Base-by-base conservation (phyloP, 37 sponge, comb jelly and placozoan species). In the Oscarella lobularis region DNA sequence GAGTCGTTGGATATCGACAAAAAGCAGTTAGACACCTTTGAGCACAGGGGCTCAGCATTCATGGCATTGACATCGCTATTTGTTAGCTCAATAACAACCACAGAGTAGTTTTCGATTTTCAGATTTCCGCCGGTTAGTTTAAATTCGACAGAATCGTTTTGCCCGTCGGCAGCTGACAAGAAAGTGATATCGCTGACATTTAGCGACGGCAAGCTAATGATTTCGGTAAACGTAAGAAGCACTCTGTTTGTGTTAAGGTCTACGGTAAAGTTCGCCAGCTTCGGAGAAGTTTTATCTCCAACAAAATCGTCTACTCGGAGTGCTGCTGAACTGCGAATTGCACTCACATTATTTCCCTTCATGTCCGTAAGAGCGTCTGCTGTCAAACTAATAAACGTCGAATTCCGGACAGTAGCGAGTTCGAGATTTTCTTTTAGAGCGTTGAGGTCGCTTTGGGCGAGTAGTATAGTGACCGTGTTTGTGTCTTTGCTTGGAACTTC, bases 111-210 rank as follows among this genome's bases (percentile, higher is more conserved):
- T 32, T 37, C 79, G 36, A 37, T 38, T 31, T 72, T 9, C 38
- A 30, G 71, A 3, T 31, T 74, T 1, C 95, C 90, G 14, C 86
- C 88, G 73, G 88, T 87, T 20, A 94, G 82, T 4, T 85, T 85
- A 80, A 84, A 87, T 0, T 77, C 32, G 1, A 41, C 0, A 54
- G 73, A 40, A 39, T 74, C 37, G 38, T 54, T 67, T 70, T 86
- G 86, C 14, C 60, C 20, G 71, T 35, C 33, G 31, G 6, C 33
- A 5, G 6, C 5, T 14, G 71, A 4, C 33, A 84, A 77, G 1
- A 94, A 76, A 1, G 85, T 84, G 2, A 94, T 80, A 2, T 81
- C 81, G 70, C 39, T 75, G 55, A 84, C 83, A 55, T 87, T 67
- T 0, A 94, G 74, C 9, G 95, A 89, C 5, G 81, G 68, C 41